Evolutionary conservation across 2,888 invertebrate species (phyloP).

Genomic region (Caenorhabditis sp.): DNA sequence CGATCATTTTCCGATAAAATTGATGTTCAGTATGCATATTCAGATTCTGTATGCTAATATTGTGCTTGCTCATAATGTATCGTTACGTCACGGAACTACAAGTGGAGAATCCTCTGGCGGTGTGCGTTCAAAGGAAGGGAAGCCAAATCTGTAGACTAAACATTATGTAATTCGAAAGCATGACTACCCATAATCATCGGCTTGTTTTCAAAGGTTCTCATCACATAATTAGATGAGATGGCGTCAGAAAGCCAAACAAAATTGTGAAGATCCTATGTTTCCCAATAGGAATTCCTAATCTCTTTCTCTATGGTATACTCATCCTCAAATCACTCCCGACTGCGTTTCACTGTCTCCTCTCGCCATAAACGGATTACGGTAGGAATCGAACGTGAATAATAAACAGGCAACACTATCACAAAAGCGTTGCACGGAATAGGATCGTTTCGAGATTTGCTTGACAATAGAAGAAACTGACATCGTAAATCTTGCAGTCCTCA

Average conservation of each 20-base stretch:
- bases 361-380: slow-evolving; percentile 62
- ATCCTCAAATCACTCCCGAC: background rate
- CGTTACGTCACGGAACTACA: slow-evolving; percentile 54
- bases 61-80: slow-evolving; percentile 17
- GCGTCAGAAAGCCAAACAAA: slow-evolving; percentile 40
- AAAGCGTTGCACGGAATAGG: slow-evolving; percentile 32
- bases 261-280: background rate
- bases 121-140: slow-evolving; percentile 39
- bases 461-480: slow-evolving; percentile 63
- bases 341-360: background rate
- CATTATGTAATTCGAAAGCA: slow-evolving; percentile 53
- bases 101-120: slow-evolving; percentile 34
- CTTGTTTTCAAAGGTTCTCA: slow-evolving; percentile 39
- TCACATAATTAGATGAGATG: slow-evolving; percentile 46
- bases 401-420: slow-evolving; percentile 62
- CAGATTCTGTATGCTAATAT: slow-evolving; percentile 41
- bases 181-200: slow-evolving; percentile 30
- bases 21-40: background rate
- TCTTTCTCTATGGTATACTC: too few relatives aligned
- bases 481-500: slow-evolving; percentile 61
- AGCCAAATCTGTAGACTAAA: slow-evolving; percentile 55
- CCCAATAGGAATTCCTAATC: background rate
- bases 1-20: background rate
- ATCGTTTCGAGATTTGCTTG: slow-evolving; percentile 62
- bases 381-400: slow-evolving; percentile 53